A percentile compares a stretch with the other conserved stretches of the same genome.
phyloP scores from a whole-genome alignment of 2,888 invertebrate species.

The Lasioglossum vierecki region DNA sequence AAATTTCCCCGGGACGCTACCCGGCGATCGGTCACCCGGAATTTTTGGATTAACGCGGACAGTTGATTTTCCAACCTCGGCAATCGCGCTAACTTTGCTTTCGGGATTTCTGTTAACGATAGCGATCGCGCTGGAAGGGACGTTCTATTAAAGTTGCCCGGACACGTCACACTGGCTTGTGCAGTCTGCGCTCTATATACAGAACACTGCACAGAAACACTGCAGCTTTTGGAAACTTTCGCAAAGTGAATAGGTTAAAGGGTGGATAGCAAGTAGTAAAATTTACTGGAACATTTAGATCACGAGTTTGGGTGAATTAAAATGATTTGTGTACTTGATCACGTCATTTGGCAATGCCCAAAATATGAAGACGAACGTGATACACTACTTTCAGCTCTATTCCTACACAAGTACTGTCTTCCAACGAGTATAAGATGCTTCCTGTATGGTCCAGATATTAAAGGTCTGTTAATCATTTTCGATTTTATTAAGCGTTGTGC shows the following conservation, averaged over 20 bases:
- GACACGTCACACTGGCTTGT: background rate
- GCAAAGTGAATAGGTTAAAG: background rate
- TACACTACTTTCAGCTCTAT: too few species aligned
- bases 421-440: too few species aligned
- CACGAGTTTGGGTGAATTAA: background rate
- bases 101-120: background rate
- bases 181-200: background rate
- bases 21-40: conserved; percentile 46
- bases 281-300: background rate
- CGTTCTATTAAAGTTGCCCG: background rate
- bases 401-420: too few species aligned
- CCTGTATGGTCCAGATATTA: too few species aligned
- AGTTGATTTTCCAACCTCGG: background rate
- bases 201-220: background rate
- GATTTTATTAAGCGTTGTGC: too few species aligned
- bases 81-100: background rate
- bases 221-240: background rate
- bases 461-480: too few species aligned
- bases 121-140: background rate
- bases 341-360: too few species aligned
- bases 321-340: background rate
- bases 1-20: conserved; percentile 36
- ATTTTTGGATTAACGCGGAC: background rate
- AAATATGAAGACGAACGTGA: too few species aligned
- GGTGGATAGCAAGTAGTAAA: background rate